phyloP scores from a whole-genome alignment of 1,140 invertebrate species.

The Papilio machaon region DNA sequence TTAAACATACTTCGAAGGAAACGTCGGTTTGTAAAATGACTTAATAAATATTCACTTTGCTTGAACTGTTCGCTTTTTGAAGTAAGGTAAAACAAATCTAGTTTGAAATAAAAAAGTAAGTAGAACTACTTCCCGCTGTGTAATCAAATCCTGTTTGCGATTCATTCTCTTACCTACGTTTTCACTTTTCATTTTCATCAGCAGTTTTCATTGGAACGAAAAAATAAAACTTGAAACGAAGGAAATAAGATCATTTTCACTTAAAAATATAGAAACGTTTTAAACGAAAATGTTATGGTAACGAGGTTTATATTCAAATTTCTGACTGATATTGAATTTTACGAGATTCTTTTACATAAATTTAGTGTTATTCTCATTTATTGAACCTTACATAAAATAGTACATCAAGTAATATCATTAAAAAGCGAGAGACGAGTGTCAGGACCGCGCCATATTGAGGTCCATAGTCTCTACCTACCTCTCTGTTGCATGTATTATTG shows the following conservation, averaged over 20 bases:
- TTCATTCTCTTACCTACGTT: constrained; percentile 16
- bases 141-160: constrained; percentile 17
- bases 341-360: background rate
- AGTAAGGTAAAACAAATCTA: constrained; percentile 9
- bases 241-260: constrained; percentile 16
- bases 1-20: background rate
- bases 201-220: constrained; percentile 9
- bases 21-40: background rate
- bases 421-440: no score
- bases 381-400: background rate
- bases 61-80: background rate
- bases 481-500: no score
- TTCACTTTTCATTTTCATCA: constrained; percentile 21
- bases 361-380: background rate
- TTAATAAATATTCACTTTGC: background rate
- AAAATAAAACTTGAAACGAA: constrained; percentile 14
- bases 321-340: background rate
- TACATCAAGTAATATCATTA: no score
- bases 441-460: no score
- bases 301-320: background rate
- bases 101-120: constrained; percentile 17
- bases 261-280: constrained; percentile 6
- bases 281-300: background rate
- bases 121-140: background rate
- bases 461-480: no score